Conservation (phyloP, 2,888 invertebrate genomes). For the Stenurella melanura region DNA sequence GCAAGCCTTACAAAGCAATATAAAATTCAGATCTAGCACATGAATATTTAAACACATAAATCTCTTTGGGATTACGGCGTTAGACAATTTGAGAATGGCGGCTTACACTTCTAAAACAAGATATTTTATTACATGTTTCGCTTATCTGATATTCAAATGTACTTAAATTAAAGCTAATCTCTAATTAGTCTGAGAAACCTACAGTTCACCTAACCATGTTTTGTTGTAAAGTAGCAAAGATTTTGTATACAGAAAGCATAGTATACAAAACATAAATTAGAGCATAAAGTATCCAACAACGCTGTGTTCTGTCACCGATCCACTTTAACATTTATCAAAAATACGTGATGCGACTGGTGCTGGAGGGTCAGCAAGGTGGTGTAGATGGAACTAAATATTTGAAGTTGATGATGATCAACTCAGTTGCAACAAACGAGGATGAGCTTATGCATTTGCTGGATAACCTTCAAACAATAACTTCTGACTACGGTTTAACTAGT, state of each 20-base stretch:
- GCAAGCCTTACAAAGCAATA: conserved; percentile 16
- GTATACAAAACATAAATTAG: not conserved
- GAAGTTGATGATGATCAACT: no score
- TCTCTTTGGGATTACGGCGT: conserved; percentile 48
- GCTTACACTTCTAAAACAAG: conserved; percentile 52
- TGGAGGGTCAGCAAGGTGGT: no score
- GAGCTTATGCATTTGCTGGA: no score
- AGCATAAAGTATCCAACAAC: no score
- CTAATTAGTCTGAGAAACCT: conserved; percentile 18
- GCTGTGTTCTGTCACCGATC: no score
- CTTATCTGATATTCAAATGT: conserved; percentile 40
- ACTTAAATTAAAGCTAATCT: conserved; percentile 32
- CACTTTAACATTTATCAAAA: no score
- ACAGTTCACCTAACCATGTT: not conserved
- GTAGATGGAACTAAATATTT: no score
- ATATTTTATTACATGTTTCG: conserved; percentile 50
- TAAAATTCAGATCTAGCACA: conserved; percentile 43
- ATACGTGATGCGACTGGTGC: no score
- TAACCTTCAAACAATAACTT: no score
- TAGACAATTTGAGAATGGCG: conserved; percentile 54
- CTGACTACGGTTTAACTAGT: no score
- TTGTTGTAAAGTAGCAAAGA: not conserved
- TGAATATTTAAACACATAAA: conserved; percentile 56
- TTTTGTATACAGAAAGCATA: not conserved
- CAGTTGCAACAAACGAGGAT: no score